A percentile compares a stretch with the other conserved stretches of the same genome.
These are phyloP conservation scores for Pseudomyrmex sp. DNA, from an alignment of 1,140 invertebrate species.

Conservation along the genomic window DNA sequence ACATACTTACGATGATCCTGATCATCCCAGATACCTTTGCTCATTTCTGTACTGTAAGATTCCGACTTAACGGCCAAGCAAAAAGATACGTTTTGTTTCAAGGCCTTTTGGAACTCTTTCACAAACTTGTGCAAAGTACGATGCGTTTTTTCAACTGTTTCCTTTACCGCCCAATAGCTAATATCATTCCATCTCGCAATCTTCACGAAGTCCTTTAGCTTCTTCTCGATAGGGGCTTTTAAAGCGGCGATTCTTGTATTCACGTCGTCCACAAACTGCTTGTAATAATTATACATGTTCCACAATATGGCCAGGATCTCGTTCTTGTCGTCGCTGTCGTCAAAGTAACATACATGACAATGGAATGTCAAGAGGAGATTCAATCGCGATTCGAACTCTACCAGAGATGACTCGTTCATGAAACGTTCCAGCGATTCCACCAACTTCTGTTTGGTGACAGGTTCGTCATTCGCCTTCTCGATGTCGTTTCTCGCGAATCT, in stretches of 20 bases:
- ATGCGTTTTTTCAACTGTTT: conserved; percentile 94
- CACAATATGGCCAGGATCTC: conserved; percentile 90
- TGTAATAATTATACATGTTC: conserved; percentile 95
- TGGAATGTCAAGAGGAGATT: conserved; percentile 92
- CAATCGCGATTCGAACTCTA: conserved; percentile 93
- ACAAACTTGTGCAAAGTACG: conserved; percentile 94
- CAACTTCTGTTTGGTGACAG: conserved; percentile 79
- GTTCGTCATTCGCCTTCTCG: conserved; percentile 19
- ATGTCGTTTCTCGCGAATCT: background rate
- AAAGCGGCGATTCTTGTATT: conserved; percentile 88
- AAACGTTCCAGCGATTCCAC: conserved; percentile 90
- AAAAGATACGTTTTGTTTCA: conserved; percentile 81
- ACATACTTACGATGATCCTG: conserved; percentile 37
- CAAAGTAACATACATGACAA: conserved; percentile 88
- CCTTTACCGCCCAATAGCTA: conserved; percentile 97
- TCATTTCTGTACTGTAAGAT: conserved; percentile 39
- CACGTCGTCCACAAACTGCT: conserved; percentile 90
- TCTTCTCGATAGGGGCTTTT: conserved; percentile 94
- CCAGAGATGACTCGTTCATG: conserved; percentile 93
- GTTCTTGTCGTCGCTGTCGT: conserved; percentile 83
- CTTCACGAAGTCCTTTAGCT: conserved; percentile 96
- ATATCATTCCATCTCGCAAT: conserved; percentile 98
- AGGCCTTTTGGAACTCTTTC: conserved; percentile 89
- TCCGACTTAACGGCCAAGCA: conserved; percentile 75
- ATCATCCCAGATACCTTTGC: conserved; percentile 71